Evolutionary conservation across 2,888 invertebrate species (phyloP), one percentile per base, ranked within the genome.

Genomic region (Romanomermis culicivorax): DNA sequence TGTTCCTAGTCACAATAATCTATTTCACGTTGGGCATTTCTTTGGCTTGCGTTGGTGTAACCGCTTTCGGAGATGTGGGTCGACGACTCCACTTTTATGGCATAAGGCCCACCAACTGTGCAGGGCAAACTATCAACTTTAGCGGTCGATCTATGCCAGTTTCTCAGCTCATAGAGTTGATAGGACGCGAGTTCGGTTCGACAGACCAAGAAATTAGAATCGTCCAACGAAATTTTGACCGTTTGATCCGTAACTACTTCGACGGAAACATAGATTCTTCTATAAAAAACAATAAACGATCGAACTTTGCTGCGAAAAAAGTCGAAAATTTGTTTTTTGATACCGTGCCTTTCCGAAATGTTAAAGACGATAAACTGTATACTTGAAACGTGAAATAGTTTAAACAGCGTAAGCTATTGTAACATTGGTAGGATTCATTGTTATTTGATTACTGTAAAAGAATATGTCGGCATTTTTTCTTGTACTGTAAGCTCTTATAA

Each of bases 11-110:
- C 14, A 52, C 52, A 3, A n/a, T 36, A 7, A 36, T 52, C 7
- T 52, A 52, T 52, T n/a, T 52, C 14, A 52, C n/a, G 14, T 11
- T 52, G 2, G 52, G 52, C 20, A 29, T 52, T 4, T 42, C 42
- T n/a, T 47, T 52, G 20, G 42, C 45, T 3, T 23, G 36, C 14
- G 25, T 42, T n/a, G 42, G 20, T 20, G 43, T 52, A n/a, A 42
- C 20, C 43, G 36, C 20, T 11, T 3, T 24, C 4, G 42, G 36
- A 3, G 52, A 52, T 23, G 43, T 47, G 4, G 11, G 43, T 4
- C 42, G 42, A 4, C 3, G 4, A 42, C 25, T 52, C n/a, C 52
- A 52, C 14, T 25, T 47, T 20, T 42, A n/a, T 42, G 52, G 52
- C 29, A 29, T 23, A 7, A 7, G 20, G 4, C 42, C 42, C 3